phyloP scores from a whole-genome alignment of 2,888 invertebrate species.

The Acanthosepion lycidas region DNA sequence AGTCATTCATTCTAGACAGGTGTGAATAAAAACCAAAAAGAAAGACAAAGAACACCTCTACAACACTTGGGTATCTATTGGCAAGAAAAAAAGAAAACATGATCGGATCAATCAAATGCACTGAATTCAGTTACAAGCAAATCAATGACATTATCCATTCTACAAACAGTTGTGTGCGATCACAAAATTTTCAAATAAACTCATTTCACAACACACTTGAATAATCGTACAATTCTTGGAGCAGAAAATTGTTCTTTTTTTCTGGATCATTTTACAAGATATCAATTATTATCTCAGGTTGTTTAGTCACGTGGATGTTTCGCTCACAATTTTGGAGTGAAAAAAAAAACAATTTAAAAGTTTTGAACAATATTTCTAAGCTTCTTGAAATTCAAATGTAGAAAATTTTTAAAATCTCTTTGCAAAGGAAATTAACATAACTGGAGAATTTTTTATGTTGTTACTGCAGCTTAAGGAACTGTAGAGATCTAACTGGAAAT shows the following conservation, averaged over 20 bases:
- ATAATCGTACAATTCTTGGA: background rate
- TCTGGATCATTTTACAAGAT: background rate
- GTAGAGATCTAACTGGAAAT: too few relatives aligned
- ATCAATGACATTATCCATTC: constrained; percentile 33
- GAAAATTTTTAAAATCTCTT: too few relatives aligned
- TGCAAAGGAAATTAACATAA: too few relatives aligned
- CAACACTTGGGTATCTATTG: background rate
- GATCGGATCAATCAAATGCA: background rate
- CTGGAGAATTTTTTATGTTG: too few relatives aligned
- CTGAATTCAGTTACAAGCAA: constrained; percentile 23
- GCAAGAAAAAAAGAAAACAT: background rate
- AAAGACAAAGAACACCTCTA: background rate
- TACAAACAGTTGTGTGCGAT: background rate
- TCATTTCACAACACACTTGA: background rate
- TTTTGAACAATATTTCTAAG: background rate
- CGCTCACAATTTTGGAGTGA: background rate
- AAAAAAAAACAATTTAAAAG: background rate
- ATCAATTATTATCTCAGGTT: background rate
- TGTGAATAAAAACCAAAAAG: background rate
- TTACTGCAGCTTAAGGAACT: too few relatives aligned
- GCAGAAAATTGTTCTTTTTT: background rate
- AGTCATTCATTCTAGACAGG: background rate
- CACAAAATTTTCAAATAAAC: background rate
- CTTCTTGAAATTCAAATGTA: background rate
- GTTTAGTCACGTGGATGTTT: background rate